phyloP scores from a whole-genome alignment of 2,888 invertebrate species.

The Limnephilus auricula region DNA sequence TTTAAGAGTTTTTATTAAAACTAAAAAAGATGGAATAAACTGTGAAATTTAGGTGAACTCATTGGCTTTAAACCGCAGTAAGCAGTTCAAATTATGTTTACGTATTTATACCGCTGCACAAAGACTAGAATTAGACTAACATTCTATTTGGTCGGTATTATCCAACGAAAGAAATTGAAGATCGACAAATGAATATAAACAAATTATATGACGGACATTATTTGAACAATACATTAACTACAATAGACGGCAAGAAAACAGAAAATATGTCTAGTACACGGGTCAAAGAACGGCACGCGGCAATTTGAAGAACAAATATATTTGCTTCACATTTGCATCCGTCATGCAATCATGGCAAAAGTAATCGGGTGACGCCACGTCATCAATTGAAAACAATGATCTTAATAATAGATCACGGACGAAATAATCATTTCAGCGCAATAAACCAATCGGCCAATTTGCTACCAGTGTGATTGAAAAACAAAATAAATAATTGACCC shows the following conservation, averaged over 20 bases:
- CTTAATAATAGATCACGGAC: constrained; percentile 32
- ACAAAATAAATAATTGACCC: constrained; percentile 2
- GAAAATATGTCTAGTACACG: background rate
- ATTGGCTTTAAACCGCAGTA: too few species aligned
- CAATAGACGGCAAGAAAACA: too few species aligned
- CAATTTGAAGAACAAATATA: background rate
- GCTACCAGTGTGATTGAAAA: background rate
- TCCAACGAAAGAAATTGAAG: background rate
- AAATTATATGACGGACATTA: too few species aligned
- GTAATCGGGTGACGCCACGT: constrained; percentile 12
- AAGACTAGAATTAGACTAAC: too few species aligned
- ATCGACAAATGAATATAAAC: background rate
- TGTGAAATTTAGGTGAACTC: too few species aligned
- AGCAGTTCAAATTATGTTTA: too few species aligned
- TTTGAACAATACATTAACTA: too few species aligned
- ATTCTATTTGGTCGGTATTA: background rate
- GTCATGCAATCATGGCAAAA: background rate
- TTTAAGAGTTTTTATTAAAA: too few species aligned
- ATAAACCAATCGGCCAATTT: constrained; percentile 12
- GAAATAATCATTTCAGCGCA: constrained; percentile 34
- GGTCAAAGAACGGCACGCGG: background rate
- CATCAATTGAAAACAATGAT: constrained; percentile 40
- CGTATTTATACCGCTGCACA: too few species aligned
- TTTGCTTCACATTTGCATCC: background rate
- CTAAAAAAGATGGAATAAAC: too few species aligned